These are phyloP conservation scores for Olivierus martensii DNA, from an alignment of 1,140 invertebrate species.

Conservation along the genomic window DNA sequence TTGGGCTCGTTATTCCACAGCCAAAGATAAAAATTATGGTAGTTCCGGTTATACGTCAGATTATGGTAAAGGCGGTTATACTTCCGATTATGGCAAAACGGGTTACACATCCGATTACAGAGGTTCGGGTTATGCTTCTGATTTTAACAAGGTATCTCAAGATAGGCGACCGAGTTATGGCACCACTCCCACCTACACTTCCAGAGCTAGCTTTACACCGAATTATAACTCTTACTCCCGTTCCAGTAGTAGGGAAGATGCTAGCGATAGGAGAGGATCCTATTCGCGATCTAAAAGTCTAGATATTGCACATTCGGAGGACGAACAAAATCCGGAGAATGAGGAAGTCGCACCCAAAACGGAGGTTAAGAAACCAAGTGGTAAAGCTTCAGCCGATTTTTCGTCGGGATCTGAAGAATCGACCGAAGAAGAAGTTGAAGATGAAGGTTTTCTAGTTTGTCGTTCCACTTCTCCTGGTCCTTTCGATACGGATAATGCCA, in stretches of 20 bases:
- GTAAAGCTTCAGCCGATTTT: constrained; percentile 18
- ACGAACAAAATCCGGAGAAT: neutral
- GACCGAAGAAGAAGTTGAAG: constrained; percentile 3
- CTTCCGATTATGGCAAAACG: constrained; percentile 15
- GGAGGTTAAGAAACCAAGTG: neutral
- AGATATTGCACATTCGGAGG: neutral
- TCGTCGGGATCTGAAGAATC: constrained; percentile 6
- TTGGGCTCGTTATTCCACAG: no score
- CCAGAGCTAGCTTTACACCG: neutral
- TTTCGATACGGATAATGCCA: no score
- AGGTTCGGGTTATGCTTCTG: constrained; percentile 12
- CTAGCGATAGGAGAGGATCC: neutral
- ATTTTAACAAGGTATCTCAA: neutral
- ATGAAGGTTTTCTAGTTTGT: neutral
- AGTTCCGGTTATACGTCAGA: neutral
- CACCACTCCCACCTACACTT: constrained; percentile 11
- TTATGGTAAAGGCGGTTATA: constrained; percentile 10
- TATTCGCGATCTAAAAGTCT: neutral
- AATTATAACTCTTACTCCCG: constrained; percentile 1
- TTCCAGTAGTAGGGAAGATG: constrained; percentile 1
- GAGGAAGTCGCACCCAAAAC: constrained; percentile 2
- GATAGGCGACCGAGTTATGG: neutral
- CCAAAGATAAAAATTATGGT: no score
- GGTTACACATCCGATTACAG: constrained; percentile 17
- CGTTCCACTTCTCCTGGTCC: no score